Base-by-base conservation (phyloP, 2,797 vertebrate genomes). In the Bradypodion ventrale region DNA sequence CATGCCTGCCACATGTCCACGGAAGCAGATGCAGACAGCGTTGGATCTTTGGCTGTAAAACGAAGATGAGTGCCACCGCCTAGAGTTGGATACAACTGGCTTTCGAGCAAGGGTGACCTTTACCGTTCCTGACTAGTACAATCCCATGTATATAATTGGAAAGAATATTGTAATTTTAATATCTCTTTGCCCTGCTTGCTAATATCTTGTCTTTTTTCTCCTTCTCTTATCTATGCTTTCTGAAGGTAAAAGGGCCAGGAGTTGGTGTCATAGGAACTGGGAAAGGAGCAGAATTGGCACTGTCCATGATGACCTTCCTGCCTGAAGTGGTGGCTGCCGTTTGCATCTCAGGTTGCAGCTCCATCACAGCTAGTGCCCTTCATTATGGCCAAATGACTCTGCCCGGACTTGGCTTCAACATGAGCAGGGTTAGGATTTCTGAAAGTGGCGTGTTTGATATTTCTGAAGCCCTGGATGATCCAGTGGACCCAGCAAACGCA, bases 291-390 rank as follows among this genome's bases (percentile, higher is more conserved):
- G 95, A 95, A 91, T 81, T 96, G 83, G 94, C 94, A 1, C 91
- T 95, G 76, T 94, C 94, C 80, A 96, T 95, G 95, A 91, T 91
- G 87, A 95, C 94, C 65, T 96, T 95, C 88, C 88, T 96, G 60
- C 94, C 94, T 63, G 93, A 95, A 85, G 93, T 94, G 10, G 92
- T 94, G 83, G 94, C 93, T 81, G 94, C 90, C 25, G 90, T 96
- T 69, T 94, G 87, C 65, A 92, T 96, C 87, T 94, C 91, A 0
- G 95, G 92, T 78, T 96, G 95, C 62, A 92, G 94, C 42, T 94
- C 93, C 74, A 94, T 96, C 85, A 95, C 94, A 3, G 52, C 92
- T 35, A 93, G 93, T 87, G 84, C 92, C 35, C 91, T 96, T 77
- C 93, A 65, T 44, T 95, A 94, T 75, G 93, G 92, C 74, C 75